These are phyloP conservation scores for Acleris sparsana DNA, from an alignment of 2,888 invertebrate species.

Conservation along the genomic window DNA sequence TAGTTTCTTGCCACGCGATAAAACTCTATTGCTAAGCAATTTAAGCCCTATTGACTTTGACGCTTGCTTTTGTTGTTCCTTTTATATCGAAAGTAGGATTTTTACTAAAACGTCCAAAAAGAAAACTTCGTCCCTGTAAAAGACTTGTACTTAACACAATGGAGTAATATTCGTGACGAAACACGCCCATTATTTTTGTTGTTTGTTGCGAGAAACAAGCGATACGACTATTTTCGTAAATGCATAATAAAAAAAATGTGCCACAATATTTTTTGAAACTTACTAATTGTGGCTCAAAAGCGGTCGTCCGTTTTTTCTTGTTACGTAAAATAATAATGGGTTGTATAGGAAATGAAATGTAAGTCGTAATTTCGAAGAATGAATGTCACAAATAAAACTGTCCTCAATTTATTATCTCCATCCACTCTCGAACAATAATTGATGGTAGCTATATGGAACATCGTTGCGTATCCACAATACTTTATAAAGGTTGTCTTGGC, in stretches of 20 bases:
- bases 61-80: constrained; percentile 57
- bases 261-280: constrained; percentile 29
- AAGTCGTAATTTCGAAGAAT: constrained; percentile 65
- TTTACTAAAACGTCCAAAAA: constrained; percentile 77
- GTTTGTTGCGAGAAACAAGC: constrained; percentile 54
- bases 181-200: constrained; percentile 43
- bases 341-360: constrained; percentile 60
- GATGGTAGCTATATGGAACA: constrained; percentile 25
- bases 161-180: constrained; percentile 60
- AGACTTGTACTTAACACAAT: constrained; percentile 81
- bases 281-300: constrained; percentile 22
- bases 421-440: constrained; percentile 80
- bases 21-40: constrained; percentile 46
- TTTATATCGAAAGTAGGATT: constrained; percentile 50
- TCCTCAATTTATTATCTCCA: constrained; percentile 78
- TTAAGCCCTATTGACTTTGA: constrained; percentile 56
- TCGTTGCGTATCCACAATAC: constrained; percentile 29
- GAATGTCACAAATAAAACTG: constrained; percentile 57
- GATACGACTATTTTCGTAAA: constrained; percentile 32
- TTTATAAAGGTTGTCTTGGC: constrained; percentile 48
- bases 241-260: constrained; percentile 22
- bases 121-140: constrained; percentile 81
- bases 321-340: constrained; percentile 51
- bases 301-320: constrained; percentile 36
- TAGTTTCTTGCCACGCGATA: constrained; percentile 76